phyloP scores from a whole-genome alignment of 2,113 vertebrate genomes.

The Diphyllodes magnificus region DNA sequence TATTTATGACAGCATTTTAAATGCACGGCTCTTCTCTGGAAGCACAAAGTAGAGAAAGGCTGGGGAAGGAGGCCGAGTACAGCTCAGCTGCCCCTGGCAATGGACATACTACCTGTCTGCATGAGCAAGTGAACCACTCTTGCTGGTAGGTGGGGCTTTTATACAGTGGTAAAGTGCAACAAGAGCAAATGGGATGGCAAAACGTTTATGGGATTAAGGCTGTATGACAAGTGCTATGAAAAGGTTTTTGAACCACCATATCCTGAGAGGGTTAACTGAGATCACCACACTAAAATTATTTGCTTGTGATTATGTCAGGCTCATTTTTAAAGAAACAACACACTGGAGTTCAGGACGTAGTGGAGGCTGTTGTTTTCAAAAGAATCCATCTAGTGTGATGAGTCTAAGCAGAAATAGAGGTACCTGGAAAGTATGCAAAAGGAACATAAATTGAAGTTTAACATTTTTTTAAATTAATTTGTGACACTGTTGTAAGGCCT shows the following conservation, averaged over 20 bases:
- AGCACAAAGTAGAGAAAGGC: not conserved
- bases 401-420: not conserved
- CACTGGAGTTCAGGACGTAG: not conserved
- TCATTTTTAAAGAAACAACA: not conserved
- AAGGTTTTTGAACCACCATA: not conserved
- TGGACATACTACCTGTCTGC: accelerated
- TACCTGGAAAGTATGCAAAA: not conserved
- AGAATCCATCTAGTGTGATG: not conserved
- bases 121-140: not conserved
- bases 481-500: not conserved
- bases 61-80: not conserved
- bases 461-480: not conserved
- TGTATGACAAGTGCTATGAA: not conserved
- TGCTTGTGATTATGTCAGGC: not conserved
- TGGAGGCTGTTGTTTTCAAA: not conserved
- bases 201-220: accelerated
- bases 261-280: not conserved
- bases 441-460: not conserved
- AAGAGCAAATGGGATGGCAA: not conserved
- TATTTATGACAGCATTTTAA: not conserved
- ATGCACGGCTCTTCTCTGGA: not conserved
- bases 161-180: not conserved
- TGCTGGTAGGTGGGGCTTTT: not conserved
- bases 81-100: not conserved
- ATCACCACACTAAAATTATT: not conserved